These are phyloP conservation scores for Aporrectodea caliginosa DNA, from an alignment of 1,140 invertebrate species.

Conservation along the genomic window DNA sequence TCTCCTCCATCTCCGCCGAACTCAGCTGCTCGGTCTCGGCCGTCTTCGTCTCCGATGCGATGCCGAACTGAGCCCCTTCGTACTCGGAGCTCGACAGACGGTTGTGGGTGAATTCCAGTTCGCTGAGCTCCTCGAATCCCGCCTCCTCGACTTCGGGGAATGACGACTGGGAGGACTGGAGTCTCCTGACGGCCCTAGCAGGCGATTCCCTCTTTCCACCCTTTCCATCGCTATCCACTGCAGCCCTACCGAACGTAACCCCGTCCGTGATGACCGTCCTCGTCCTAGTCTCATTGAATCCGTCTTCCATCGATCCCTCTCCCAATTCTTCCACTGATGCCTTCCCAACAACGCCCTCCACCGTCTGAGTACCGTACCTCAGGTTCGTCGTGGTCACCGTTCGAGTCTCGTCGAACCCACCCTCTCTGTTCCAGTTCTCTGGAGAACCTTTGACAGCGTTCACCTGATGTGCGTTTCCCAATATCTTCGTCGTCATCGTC, in stretches of 20 bases:
- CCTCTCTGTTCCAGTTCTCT: not conserved
- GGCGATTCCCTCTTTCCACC: not conserved
- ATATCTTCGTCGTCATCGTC: not conserved
- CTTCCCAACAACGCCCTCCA: not conserved
- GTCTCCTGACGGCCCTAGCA: not conserved
- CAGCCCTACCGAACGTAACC: not conserved
- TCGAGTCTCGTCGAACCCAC: not conserved
- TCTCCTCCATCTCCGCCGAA: conserved; percentile 37
- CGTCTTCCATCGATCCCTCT: not conserved
- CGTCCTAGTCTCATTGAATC: not conserved
- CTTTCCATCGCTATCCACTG: not conserved
- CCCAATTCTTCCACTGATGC: not conserved
- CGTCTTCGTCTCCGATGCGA: conserved; percentile 42
- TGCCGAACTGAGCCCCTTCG: conserved; percentile 36
- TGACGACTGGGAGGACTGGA: not conserved
- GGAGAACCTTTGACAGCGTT: not conserved
- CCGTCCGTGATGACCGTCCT: not conserved
- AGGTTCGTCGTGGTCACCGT: not conserved
- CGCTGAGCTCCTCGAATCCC: not conserved
- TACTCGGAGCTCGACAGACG: not conserved
- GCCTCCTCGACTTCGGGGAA: not conserved
- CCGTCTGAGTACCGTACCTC: not conserved
- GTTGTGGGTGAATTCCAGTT: not conserved
- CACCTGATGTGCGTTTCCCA: not conserved
- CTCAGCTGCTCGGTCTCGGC: conserved; percentile 34